These are phyloP conservation scores for Vultur gryphus DNA, from an alignment of 2,797 vertebrate species.

Conservation along the genomic window DNA sequence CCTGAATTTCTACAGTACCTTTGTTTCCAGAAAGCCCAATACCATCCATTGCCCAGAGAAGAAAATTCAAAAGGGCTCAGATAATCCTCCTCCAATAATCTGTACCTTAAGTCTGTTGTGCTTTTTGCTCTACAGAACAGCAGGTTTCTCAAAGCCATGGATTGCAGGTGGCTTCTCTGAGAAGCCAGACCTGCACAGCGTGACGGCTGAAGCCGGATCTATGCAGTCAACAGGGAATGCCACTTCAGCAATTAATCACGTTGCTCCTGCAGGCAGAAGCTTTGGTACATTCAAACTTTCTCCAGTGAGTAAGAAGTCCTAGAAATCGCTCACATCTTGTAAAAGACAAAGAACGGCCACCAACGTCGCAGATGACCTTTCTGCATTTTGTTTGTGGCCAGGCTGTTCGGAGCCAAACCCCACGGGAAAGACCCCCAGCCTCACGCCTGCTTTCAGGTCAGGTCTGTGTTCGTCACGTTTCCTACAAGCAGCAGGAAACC, in stretches of 20 bases:
- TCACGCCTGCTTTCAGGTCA: accelerated
- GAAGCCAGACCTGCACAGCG: not conserved
- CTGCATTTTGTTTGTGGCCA: not conserved
- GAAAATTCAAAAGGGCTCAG: not conserved
- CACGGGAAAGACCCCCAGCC: not conserved
- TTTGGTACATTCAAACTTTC: not conserved
- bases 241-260: accelerated
- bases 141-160: not conserved
- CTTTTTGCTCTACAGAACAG: not conserved
- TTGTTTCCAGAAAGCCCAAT: not conserved
- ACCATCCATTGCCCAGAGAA: not conserved
- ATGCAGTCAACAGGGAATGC: not conserved
- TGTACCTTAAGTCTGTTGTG: not conserved
- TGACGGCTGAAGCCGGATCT: accelerated
- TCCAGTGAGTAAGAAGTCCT: not conserved
- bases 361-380: not conserved
- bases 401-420: not conserved
- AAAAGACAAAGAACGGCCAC: not conserved
- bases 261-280: not conserved
- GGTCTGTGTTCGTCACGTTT: not conserved
- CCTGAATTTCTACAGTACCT: not conserved
- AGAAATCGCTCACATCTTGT: not conserved
- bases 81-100: not conserved
- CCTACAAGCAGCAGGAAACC: not conserved
- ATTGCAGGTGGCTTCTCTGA: not conserved